These are phyloP conservation scores for Lindbergichthys nudifrons DNA, from an alignment of 2,797 vertebrate genomes.

Conservation along the genomic window DNA sequence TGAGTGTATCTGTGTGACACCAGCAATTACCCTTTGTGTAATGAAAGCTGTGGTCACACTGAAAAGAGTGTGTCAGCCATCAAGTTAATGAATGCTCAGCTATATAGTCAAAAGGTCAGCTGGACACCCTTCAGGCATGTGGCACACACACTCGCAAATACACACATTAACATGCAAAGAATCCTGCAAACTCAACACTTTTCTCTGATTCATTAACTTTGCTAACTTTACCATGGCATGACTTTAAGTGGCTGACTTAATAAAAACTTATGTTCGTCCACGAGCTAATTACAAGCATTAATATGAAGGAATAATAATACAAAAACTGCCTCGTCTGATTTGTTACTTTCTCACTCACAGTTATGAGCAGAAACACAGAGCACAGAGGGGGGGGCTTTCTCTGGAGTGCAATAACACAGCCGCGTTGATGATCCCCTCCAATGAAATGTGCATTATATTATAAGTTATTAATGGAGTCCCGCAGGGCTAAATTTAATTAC, in stretches of 20 bases:
- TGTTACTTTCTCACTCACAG: slow-evolving; percentile 30
- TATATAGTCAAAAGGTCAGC: slow-evolving; percentile 65
- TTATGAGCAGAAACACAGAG: slow-evolving; percentile 58
- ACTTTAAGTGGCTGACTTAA: slow-evolving; percentile 43
- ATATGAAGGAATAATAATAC: slow-evolving; percentile 45
- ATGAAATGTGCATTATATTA: slow-evolving; percentile 85
- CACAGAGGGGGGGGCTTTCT: slow-evolving; percentile 39
- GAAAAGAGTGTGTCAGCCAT: slow-evolving; percentile 44
- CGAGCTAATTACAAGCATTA: slow-evolving; percentile 48
- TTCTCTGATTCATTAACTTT: slow-evolving; percentile 13
- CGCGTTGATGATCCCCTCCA: slow-evolving; percentile 74
- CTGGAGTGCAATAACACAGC: slow-evolving; percentile 70
- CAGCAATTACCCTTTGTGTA: slow-evolving; percentile 44
- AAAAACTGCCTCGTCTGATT: slow-evolving; percentile 63
- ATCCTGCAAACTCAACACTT: slow-evolving; percentile 14
- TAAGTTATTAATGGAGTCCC: slow-evolving; percentile 82
- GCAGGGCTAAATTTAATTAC: slow-evolving; percentile 81
- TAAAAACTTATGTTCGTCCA: slow-evolving; percentile 45
- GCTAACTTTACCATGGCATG: slow-evolving; percentile 6
- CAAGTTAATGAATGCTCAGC: slow-evolving; percentile 68
- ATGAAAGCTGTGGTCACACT: slow-evolving; percentile 55
- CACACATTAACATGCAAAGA: background rate
- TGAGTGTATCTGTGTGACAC: slow-evolving; percentile 31
- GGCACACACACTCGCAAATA: background rate
- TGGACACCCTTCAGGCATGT: slow-evolving; percentile 14